Base-by-base conservation (phyloP, 2,113 vertebrate species). In the Nycticorax nycticorax region DNA sequence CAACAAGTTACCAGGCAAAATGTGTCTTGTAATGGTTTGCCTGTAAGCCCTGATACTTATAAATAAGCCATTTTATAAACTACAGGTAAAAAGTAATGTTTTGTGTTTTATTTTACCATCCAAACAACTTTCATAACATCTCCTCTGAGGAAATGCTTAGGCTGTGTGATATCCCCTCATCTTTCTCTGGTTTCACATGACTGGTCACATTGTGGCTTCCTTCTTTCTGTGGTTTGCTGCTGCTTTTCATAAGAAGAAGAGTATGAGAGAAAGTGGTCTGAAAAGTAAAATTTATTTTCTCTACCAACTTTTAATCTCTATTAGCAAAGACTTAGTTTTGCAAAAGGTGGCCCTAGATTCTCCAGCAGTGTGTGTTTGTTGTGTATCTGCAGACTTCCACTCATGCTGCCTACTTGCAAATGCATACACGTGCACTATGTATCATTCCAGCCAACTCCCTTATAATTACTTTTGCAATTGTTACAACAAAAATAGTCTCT, bases 341-440 rank as follows among this genome's bases (percentile, higher is more conserved):
- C 18, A 57, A 37, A 77, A 32, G 23, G 19, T 2, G 4, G 23
- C 20, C 23, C 15, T 69, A 14, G 82, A 37, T 78, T 74, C 48
- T 86, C 11, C 22, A 53, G 24, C 56, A 71, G 32, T 45, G 8
- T n/a, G 27, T 7, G 4, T 66, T 83, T 76, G 18, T 62, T 62
- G 22, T 37, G 1, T 37, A n/a, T 77, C 30, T 63, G 41, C 53
- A 73, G 52, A 81, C 57, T 57, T 77, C 69, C 48, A 1, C 35
- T 57, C 28, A 9, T n/a, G 33, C 21, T 91, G 30, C 47, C 41
- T 18, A 27, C 19, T 85, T 85, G 33, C 43, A 37, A 57, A 57
- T 30, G 22, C 17, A 3, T 53, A 8, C 18, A 62, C 4, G 3
- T n/a, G 27, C 9, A 32, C 12, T 59, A 0, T 28, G 3, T 27